phyloP scores from a whole-genome alignment of 2,797 vertebrate genomes.

The Ispidina lecontei region DNA sequence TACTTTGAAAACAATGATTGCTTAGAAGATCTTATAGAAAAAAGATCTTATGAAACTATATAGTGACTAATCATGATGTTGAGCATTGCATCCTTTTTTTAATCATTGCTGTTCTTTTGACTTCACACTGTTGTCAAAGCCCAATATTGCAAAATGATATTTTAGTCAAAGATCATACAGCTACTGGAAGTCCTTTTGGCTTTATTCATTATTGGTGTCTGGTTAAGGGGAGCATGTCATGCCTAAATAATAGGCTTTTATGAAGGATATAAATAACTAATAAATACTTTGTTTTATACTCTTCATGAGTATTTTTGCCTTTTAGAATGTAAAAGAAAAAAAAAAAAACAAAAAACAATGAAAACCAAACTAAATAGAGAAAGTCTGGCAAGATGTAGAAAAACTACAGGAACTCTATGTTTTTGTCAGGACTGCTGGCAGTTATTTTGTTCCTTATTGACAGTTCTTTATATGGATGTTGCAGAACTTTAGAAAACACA shows the following conservation, averaged over 20 bases:
- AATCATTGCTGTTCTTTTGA: neutral
- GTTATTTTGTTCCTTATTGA: neutral
- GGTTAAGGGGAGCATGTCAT: neutral
- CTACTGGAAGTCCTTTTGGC: neutral
- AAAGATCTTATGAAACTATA: neutral
- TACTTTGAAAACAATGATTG: neutral
- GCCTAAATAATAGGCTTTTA: neutral
- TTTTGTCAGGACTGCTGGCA: neutral
- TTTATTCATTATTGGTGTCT: neutral
- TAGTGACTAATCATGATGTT: neutral
- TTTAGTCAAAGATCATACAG: neutral
- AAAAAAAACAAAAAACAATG: no score
- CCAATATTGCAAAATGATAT: neutral
- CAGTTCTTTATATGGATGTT: neutral
- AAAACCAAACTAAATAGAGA: neutral
- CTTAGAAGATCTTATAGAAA: neutral
- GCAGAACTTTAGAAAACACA: neutral
- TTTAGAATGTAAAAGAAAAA: neutral
- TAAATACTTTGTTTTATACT: neutral
- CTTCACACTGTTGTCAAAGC: neutral
- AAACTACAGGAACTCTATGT: neutral
- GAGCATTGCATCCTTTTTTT: neutral
- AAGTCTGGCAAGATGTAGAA: neutral
- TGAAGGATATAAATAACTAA: neutral
- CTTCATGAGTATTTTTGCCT: neutral